These are phyloP conservation scores for Lepisosteus oculatus DNA, from an alignment of 2,113 vertebrate genomes.

Conservation along the genomic window DNA sequence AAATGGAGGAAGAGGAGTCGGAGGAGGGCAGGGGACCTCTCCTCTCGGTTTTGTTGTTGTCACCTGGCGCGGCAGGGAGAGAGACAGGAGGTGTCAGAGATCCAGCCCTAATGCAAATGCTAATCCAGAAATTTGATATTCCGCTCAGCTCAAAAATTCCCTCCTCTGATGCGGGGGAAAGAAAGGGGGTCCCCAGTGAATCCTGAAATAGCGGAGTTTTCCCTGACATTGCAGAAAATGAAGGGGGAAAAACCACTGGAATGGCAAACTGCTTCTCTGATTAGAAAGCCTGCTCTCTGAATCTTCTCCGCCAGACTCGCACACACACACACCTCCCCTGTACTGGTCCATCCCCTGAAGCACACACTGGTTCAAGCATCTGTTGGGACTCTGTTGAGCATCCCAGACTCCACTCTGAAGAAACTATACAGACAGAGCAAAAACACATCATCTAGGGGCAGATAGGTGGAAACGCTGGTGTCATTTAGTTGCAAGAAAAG, in stretches of 20 bases:
- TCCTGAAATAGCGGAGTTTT: conserved; percentile 51
- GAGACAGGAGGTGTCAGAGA: background rate
- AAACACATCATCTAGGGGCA: no score
- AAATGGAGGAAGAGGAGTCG: no score
- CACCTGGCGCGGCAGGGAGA: conserved; percentile 31
- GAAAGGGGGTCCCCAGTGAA: conserved; percentile 39
- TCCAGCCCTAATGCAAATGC: background rate
- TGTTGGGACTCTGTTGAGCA: no score
- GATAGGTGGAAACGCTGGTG: no score
- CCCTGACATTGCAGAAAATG: conserved; percentile 51
- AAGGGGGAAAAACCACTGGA: background rate
- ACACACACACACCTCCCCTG: no score
- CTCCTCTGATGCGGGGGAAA: conserved; percentile 44
- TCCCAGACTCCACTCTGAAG: no score
- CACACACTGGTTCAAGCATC: background rate
- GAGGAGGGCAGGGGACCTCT: background rate
- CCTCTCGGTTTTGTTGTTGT: conserved; percentile 37
- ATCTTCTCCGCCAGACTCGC: background rate
- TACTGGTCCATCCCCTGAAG: background rate
- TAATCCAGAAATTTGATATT: conserved; percentile 36
- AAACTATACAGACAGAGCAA: no score
- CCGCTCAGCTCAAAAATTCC: conserved; percentile 39
- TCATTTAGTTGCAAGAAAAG: no score
- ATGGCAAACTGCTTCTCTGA: background rate
- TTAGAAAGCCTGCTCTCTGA: background rate